These are phyloP conservation scores for Cephus runcator DNA, from an alignment of 2,888 invertebrate species.

Conservation along the genomic window DNA sequence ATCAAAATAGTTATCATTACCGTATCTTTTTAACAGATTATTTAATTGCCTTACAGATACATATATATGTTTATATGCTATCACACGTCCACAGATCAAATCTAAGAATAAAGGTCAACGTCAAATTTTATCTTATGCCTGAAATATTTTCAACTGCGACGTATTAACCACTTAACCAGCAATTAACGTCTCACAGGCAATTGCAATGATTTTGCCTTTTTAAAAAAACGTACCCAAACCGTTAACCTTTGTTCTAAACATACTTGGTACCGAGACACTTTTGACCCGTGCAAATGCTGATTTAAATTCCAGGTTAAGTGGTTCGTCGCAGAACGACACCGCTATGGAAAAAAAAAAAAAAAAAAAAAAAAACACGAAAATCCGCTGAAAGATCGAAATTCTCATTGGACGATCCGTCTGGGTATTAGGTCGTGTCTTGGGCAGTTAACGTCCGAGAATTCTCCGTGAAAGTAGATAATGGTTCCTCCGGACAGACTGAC, in stretches of 20 bases:
- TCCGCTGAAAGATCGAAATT: neutral
- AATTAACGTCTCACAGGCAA: too few relatives aligned
- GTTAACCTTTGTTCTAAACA: too few relatives aligned
- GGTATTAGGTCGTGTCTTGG: neutral
- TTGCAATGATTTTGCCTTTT: too few relatives aligned
- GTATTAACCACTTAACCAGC: neutral
- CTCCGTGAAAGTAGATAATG: neutral
- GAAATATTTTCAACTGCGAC: slow-evolving; percentile 7
- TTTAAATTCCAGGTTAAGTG: too few relatives aligned
- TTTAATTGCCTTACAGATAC: neutral
- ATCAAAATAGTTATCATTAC: neutral
- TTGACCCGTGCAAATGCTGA: too few relatives aligned
- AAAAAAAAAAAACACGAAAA: neutral
- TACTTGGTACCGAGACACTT: too few relatives aligned
- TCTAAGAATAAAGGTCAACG: neutral
- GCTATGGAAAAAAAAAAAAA: neutral
- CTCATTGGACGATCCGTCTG: neutral
- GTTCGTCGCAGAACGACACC: neutral
- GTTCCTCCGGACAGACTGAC: neutral
- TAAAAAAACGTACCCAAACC: too few relatives aligned
- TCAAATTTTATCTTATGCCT: neutral
- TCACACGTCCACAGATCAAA: neutral
- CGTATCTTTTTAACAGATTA: neutral
- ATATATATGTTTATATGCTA: neutral
- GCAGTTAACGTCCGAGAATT: neutral